These are phyloP conservation scores for Prietella phreatophila DNA, from an alignment of 2,113 vertebrate genomes.

Conservation along the genomic window DNA sequence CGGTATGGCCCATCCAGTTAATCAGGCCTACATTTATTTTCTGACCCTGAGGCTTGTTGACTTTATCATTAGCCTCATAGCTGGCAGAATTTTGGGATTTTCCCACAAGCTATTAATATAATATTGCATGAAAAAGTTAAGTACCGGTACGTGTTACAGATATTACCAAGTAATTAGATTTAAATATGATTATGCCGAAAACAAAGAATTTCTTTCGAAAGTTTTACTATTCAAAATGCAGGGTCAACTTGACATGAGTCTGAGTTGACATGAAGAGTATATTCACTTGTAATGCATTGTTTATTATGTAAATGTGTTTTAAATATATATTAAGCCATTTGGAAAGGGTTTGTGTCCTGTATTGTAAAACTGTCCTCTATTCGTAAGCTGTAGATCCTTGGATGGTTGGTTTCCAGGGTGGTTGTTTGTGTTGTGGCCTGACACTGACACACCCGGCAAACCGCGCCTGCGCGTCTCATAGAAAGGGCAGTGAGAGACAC, in stretches of 20 bases:
- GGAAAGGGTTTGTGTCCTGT: background rate
- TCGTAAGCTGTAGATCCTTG: slow-evolving; percentile 1
- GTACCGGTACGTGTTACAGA: background rate
- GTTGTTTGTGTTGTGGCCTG: slow-evolving; percentile 28
- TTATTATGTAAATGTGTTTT: background rate
- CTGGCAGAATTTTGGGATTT: background rate
- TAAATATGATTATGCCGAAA: background rate
- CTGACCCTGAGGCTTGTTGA: background rate
- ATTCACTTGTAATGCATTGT: background rate
- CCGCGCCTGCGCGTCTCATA: slow-evolving; percentile 16
- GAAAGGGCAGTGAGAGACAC: slow-evolving; percentile 11
- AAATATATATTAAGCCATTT: background rate
- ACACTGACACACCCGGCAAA: slow-evolving; percentile 10
- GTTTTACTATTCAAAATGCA: background rate
- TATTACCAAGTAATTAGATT: background rate
- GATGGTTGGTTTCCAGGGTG: slow-evolving; percentile 23
- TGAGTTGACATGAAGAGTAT: background rate
- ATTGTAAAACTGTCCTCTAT: slow-evolving; percentile 10
- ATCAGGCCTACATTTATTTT: slow-evolving; percentile 16
- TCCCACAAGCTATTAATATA: background rate
- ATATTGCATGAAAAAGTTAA: background rate
- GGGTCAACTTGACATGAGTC: background rate
- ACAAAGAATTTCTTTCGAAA: background rate
- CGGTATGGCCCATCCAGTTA: background rate
- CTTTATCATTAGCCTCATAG: background rate